A percentile compares a stretch with the other conserved stretches of the same genome.
These are phyloP conservation scores for Parazoanthus atlanticus DNA, from an alignment of 92 coral and sea anemone genomes.

Conservation along the genomic window DNA sequence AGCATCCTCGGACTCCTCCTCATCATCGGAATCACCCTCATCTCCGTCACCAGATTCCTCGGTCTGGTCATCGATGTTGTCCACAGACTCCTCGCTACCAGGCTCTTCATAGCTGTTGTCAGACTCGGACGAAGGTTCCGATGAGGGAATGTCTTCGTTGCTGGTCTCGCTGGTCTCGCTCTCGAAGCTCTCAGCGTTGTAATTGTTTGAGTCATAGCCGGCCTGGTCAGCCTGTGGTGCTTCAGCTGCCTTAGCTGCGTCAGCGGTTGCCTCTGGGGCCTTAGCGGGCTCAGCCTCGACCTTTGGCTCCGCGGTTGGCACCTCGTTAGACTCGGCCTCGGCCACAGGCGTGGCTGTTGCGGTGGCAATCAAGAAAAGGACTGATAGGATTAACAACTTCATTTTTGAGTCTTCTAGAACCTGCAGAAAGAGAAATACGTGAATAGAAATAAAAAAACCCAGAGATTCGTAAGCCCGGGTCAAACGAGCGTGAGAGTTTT, in stretches of 20 bases:
- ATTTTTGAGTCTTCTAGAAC: conserved; percentile 21
- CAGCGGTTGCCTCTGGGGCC: conserved; percentile 29
- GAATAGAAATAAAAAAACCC: no score
- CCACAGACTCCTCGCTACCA: conserved; percentile 17
- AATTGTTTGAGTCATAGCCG: neutral
- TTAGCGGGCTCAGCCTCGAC: conserved; percentile 31
- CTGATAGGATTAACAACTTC: conserved; percentile 38
- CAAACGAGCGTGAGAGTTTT: no score
- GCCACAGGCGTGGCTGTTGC: conserved; percentile 39
- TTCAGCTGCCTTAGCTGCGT: conserved; percentile 42
- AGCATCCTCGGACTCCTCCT: conserved; percentile 18
- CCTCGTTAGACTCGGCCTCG: conserved; percentile 40
- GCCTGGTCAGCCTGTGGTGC: conserved; percentile 38
- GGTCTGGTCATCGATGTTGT: conserved; percentile 38
- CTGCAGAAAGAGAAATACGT: neutral
- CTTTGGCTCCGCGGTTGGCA: conserved; percentile 30
- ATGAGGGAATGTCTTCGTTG: conserved; percentile 38
- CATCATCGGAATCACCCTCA: conserved; percentile 38
- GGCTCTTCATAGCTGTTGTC: conserved; percentile 35
- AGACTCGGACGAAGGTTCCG: conserved; percentile 37
- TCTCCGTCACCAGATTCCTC: conserved; percentile 33
- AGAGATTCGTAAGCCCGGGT: neutral
- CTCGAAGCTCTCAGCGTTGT: conserved; percentile 36
- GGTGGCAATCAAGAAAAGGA: conserved; percentile 24
- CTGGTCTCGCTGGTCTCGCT: conserved; percentile 30